These are phyloP conservation scores for Ornithoptera alexandrae DNA, from an alignment of 2,888 invertebrate genomes.

Conservation along the genomic window DNA sequence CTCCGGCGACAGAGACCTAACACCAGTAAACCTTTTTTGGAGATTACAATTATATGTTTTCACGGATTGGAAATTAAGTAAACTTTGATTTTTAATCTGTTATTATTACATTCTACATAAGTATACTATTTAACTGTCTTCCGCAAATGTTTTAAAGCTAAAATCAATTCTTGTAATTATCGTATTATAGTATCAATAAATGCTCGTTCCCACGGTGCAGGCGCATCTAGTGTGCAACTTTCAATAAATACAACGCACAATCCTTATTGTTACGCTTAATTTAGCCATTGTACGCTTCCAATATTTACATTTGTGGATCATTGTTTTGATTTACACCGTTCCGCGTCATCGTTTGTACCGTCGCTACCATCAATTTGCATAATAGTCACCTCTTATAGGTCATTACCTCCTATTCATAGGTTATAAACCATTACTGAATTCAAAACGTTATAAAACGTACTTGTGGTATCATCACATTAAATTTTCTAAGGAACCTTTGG, in stretches of 20 bases:
- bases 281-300: conserved; percentile 71
- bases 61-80: no score
- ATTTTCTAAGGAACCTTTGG: not conserved
- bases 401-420: conserved; percentile 25
- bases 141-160: not conserved
- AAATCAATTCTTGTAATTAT: not conserved
- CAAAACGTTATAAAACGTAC: conserved; percentile 15
- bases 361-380: conserved; percentile 31
- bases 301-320: conserved; percentile 70
- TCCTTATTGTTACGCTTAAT: conserved; percentile 77
- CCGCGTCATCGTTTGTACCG: conserved; percentile 37
- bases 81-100: no score
- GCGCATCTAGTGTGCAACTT: conserved; percentile 67
- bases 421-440: conserved; percentile 6
- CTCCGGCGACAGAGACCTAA: no score
- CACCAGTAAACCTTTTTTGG: no score
- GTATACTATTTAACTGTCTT: no score
- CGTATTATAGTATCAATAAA: conserved; percentile 27
- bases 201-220: conserved; percentile 70
- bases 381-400: conserved; percentile 29
- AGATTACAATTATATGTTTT: no score
- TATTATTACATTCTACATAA: no score
- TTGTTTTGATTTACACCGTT: conserved; percentile 52
- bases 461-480: not conserved
- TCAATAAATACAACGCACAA: conserved; percentile 71